Evolutionary conservation across 2,797 vertebrate species (phyloP).

Genomic region (Mycteria americana): DNA sequence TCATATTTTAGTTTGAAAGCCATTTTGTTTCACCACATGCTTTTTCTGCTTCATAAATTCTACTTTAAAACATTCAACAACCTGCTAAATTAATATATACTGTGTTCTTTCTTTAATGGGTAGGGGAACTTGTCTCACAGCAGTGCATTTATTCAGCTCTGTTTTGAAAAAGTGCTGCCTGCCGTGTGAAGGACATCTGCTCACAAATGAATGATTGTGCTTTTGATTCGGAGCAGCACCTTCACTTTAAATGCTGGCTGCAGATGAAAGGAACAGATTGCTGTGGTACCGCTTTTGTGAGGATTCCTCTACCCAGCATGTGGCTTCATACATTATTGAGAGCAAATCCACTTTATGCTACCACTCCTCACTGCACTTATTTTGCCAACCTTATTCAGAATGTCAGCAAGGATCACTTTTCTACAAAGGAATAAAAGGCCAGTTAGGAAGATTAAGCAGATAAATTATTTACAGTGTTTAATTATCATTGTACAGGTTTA

Average conservation of each 20-base stretch:
- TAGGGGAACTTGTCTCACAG: conserved; percentile 68
- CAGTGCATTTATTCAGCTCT: conserved; percentile 65
- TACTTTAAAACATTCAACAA: conserved; percentile 72
- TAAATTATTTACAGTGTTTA: conserved; percentile 78
- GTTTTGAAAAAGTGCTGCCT: conserved; percentile 61
- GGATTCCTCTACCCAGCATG: conserved; percentile 70
- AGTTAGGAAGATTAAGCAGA: conserved; percentile 70
- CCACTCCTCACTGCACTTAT: conserved; percentile 68
- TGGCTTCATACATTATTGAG: conserved; percentile 74
- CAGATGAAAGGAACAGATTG: conserved; percentile 81
- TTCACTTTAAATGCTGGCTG: conserved; percentile 70
- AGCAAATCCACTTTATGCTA: conserved; percentile 60
- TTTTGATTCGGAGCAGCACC: conserved; percentile 78
- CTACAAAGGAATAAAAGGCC: conserved; percentile 48
- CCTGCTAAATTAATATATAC: conserved; percentile 75
- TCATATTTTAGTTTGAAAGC: conserved; percentile 57
- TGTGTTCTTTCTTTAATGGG: conserved; percentile 74
- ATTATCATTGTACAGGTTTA: conserved; percentile 74
- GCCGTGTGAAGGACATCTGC: conserved; percentile 72
- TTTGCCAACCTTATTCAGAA: conserved; percentile 69
- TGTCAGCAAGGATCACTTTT: conserved; percentile 59
- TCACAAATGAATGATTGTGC: conserved; percentile 83
- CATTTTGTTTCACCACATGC: conserved; percentile 67
- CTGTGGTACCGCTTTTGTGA: conserved; percentile 69
- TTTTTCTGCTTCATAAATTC: conserved; percentile 67